These are phyloP conservation scores for Neria commutata DNA, from an alignment of 2,888 invertebrate genomes.

Conservation along the genomic window DNA sequence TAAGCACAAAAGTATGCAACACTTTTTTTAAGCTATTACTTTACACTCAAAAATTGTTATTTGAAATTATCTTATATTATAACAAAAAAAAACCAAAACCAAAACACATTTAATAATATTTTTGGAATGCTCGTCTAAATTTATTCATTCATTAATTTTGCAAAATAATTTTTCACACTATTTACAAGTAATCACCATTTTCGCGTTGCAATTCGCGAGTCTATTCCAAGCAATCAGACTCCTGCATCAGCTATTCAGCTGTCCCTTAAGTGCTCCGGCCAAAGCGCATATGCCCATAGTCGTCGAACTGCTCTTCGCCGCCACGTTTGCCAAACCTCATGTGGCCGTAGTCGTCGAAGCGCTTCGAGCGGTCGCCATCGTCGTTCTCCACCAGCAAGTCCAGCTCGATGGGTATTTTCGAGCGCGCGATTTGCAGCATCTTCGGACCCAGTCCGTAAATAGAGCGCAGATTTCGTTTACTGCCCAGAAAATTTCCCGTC, in stretches of 20 bases:
- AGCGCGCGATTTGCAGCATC: slow-evolving; percentile 45
- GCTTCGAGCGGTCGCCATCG: slow-evolving; percentile 61
- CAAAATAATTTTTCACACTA: too few species aligned
- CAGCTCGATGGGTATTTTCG: slow-evolving; percentile 55
- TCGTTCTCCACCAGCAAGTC: slow-evolving; percentile 55
- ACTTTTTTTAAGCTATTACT: too few species aligned
- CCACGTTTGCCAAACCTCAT: slow-evolving; percentile 69
- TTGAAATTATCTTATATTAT: too few species aligned
- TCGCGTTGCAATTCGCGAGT: too few species aligned
- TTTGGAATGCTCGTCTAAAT: not conserved
- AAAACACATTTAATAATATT: too few species aligned
- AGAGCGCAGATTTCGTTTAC: slow-evolving; percentile 43
- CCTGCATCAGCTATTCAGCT: not conserved
- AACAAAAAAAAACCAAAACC: too few species aligned
- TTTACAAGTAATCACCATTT: not conserved
- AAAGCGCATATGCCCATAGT: slow-evolving; percentile 77
- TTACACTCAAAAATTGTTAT: too few species aligned
- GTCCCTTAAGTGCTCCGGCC: slow-evolving; percentile 63
- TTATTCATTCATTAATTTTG: too few species aligned
- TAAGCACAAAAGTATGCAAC: too few species aligned
- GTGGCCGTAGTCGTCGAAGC: slow-evolving; percentile 77
- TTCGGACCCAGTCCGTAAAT: slow-evolving; percentile 40
- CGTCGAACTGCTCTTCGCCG: slow-evolving; percentile 71
- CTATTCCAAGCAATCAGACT: not conserved
- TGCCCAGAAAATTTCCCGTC: slow-evolving; percentile 15